Base-by-base conservation (phyloP, 2,888 invertebrate genomes). In the Mystacides longicornis region DNA sequence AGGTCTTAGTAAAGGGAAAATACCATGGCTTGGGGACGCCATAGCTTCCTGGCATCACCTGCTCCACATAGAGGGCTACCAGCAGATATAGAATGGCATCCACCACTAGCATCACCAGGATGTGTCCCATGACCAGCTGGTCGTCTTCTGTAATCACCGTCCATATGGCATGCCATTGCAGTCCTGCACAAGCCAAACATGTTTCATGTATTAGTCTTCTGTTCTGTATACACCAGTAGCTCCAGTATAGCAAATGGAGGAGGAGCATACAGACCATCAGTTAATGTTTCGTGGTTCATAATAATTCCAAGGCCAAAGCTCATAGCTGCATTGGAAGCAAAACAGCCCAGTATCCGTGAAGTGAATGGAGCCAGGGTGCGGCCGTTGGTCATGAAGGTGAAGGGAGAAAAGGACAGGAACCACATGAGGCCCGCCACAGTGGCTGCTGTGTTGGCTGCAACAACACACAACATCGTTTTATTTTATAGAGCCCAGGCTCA, bases 11-110 rank as follows among this genome's bases (percentile, higher is more conserved):
- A 16, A 91, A 78, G 0, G 83, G 82, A 66, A 93, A 95, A 66
- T 93, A 84, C 83, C 90, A 93, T 21, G 84, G 85, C 59, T 83
- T 81, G 0, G 89, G 85, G 0, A 94, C 83, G 2, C 94, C 94
- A 68, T 80, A 91, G n/a, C 88, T 86, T 9, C 94, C 94, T 0
- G 95, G 95, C 59, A 85, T 78, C 9, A 96, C 81, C 62, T 88
- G 88, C 69, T 95, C 94, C 23, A 94, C 72, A 67, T 95, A 96
- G 62, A 93, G 73, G 0, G 94, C 86, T 33, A 93, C 69, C 2
- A 86, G 55, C 67, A 89, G 78, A 66, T 93, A 91, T 1, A 93
- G 50, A 0, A 86, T 51, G 5, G 80, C 72, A 66, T 89, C 87
- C 1, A 87, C 60, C 16, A 85, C 65, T 64, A 94, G 69, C 78